Base-by-base conservation (phyloP, 2,113 vertebrate species). In the Mohoua ochrocephala region DNA sequence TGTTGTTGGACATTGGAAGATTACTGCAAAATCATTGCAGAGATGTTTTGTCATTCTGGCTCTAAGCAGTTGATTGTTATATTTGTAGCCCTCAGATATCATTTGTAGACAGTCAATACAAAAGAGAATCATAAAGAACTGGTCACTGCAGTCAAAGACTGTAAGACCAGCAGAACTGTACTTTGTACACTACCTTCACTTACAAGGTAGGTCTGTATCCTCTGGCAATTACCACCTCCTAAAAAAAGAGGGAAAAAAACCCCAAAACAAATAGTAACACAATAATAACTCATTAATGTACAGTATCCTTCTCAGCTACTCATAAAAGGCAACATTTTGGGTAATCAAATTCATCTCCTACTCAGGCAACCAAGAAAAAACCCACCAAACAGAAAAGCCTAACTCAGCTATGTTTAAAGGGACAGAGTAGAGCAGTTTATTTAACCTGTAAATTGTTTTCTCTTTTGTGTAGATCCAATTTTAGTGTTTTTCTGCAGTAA, bases 191-290 rank as follows among this genome's bases (percentile, higher is more conserved):
- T 50, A 7, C n/a, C 37, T 76, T 82, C 27, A 71, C 9, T 56
- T 53, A 6, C 4, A 63, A 63, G 10, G 49, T 33, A 84, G 35
- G 33, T 42, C 19, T 84, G 28, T 78, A 47, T 80, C 35, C 23
- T 83, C 33, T 70, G 21, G 41, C 57, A 21, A 8, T 37, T 57
- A 49, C 37, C 28, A 69, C 42, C 28, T 37, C 35, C 28, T 74
- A 10, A 75, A 77, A 90, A n/a, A 14, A 21, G 7, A 23, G 15
- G 2, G 5, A 1, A 20, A 30, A 35, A 23, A 31, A 0, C 4
- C 4, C 4, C 23, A n/a, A 52, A 53, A 17, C 37, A 78, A 74
- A 70, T 50, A 35, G 37, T 68, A 68, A 9, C 8, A 71, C 26
- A 74, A 18, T 47, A 60, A 56, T 79, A 56, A 8, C 9, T 77